Evolutionary conservation across 2,113 vertebrate species (phyloP).

Genomic region (Hyla sarda): DNA sequence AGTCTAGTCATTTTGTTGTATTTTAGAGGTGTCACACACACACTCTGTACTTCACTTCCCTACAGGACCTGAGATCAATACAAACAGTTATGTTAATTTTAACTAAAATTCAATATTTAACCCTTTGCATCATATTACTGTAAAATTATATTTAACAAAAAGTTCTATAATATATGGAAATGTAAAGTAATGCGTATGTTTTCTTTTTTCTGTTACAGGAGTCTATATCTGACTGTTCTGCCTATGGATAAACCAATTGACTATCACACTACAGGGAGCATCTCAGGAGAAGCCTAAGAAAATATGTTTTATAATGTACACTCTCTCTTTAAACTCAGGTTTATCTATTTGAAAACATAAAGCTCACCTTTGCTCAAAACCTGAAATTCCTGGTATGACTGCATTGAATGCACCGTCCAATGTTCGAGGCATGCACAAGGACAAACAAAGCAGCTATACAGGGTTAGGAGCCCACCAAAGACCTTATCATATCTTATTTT

Average conservation of each 20-base stretch:
- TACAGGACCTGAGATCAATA: too few relatives aligned
- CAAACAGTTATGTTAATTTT: too few relatives aligned
- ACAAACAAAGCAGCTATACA: not conserved
- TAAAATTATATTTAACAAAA: not conserved
- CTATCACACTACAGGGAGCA: not conserved
- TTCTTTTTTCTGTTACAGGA: not conserved
- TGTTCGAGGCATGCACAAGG: not conserved
- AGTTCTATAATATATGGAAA: not conserved
- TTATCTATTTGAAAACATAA: not conserved
- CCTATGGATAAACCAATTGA: not conserved
- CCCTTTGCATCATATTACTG: not conserved
- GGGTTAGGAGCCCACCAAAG: not conserved
- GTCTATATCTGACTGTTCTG: not conserved
- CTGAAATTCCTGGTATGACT: not conserved
- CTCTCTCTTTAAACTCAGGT: not conserved
- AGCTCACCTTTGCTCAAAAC: not conserved
- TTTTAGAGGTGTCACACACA: too few relatives aligned
- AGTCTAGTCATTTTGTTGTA: too few relatives aligned
- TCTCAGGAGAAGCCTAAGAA: slow-evolving; percentile 11
- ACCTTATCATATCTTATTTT: not conserved
- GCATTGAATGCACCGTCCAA: not conserved
- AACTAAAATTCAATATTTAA: too few relatives aligned
- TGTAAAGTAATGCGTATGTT: not conserved
- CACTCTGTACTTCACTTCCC: too few relatives aligned
- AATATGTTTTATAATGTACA: not conserved